Conservation (phyloP, 2,113 vertebrate genomes). For the Scolopax mira region DNA sequence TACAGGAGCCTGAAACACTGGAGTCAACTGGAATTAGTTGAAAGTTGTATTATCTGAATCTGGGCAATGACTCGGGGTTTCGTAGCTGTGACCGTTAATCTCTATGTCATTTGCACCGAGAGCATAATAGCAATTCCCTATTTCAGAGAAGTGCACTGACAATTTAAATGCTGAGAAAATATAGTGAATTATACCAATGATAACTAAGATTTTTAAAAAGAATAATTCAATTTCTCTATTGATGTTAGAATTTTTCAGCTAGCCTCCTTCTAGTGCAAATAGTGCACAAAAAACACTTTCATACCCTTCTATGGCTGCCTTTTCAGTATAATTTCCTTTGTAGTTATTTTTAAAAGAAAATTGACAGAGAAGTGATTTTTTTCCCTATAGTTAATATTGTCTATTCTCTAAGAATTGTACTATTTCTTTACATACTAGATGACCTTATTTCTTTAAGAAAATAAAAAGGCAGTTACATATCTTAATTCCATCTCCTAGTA, state of each 20-base stretch:
- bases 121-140: background rate
- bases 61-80: background rate
- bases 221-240: background rate
- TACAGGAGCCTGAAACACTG: background rate
- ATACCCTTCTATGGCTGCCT: background rate
- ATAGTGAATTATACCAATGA: background rate
- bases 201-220: background rate
- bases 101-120: background rate
- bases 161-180: background rate
- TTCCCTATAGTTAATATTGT: background rate
- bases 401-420: background rate
- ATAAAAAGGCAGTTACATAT: background rate
- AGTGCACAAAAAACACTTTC: background rate
- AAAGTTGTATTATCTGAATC: background rate
- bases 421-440: background rate
- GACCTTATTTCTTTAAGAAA: background rate
- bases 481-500: background rate
- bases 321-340: background rate
- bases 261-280: background rate
- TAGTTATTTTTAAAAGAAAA: background rate
- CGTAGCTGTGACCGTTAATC: background rate
- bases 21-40: background rate
- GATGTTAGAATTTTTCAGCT: background rate
- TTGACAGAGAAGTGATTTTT: background rate
- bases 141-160: background rate